Evolutionary conservation across 2,888 invertebrate species (phyloP), one percentile per base, ranked within the genome.

Genomic region (Troides helena): DNA sequence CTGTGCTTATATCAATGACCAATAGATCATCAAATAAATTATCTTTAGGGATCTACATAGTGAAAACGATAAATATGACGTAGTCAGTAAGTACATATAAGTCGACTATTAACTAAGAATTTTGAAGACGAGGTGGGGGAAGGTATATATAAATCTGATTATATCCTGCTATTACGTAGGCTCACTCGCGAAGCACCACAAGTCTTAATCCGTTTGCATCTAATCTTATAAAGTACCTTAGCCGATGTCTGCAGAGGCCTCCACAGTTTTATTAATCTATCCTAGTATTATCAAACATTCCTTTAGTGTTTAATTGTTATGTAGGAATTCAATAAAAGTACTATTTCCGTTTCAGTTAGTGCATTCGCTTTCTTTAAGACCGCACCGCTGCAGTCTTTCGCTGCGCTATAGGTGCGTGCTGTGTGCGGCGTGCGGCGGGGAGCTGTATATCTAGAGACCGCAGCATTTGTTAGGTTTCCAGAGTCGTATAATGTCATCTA

Each of bases 221-320:
- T 91, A 92, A 91, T 91, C 91, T 90, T 91, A 90, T 91, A 91
- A 90, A 74, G 86, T 87, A 83, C 89, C 90, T 91, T 90, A 89
- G 85, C 87, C 82, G 80, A 72, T 77, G 77, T 73, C 72, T 71
- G 64, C 70, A 65, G 67, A 71, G 58, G 66, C 64, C 56, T 68
- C 62, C 70, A 70, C 65, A 63, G 68, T 68, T 65, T 66, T 39
- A 71, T 67, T 59, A 64, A 71, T 71, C 62, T 69, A 65, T 67
- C 61, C 53, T 12, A 46, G 56, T 70, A 59, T 62, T 66, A 64
- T 21, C 43, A 7, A 62, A 63, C 65, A 64, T 64, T 70, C 25
- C 43, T 67, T 63, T 62, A 67, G 25, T 39, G 70, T 43, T 62
- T 46, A 43, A 14, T 18, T 12, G 21, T 21, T 39, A n/a, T 14